Conservation (phyloP, 1,140 invertebrate species). For the Drosophila tropicalis region DNA sequence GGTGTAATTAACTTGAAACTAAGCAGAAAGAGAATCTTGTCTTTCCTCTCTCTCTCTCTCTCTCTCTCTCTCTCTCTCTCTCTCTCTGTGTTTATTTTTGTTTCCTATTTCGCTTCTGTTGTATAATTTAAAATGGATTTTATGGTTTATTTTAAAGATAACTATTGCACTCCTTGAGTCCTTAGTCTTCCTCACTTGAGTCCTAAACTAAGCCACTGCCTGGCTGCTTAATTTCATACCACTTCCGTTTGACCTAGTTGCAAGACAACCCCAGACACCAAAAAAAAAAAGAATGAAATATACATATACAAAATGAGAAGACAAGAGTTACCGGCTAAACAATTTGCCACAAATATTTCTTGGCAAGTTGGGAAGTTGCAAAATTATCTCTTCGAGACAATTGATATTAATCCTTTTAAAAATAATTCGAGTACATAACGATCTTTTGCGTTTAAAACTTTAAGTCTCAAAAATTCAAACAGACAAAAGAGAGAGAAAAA, state of each 20-base stretch:
- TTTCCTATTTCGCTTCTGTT: slow-evolving; percentile 56
- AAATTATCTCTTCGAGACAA: slow-evolving; percentile 28
- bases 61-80: slow-evolving; percentile 34
- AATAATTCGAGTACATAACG: neutral
- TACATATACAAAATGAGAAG: neutral
- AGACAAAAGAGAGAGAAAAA: neutral
- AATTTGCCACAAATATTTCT: slow-evolving; percentile 31
- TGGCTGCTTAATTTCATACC: slow-evolving; percentile 58
- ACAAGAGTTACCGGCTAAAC: slow-evolving; percentile 58
- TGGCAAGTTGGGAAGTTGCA: slow-evolving; percentile 20
- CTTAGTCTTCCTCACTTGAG: neutral
- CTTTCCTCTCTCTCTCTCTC: neutral
- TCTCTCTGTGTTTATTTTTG: no score
- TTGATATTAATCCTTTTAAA: neutral
- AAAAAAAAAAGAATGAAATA: neutral
- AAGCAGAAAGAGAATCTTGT: slow-evolving; percentile 43
- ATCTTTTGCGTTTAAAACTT: slow-evolving; percentile 23
- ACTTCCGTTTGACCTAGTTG: slow-evolving; percentile 74
- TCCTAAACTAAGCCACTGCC: slow-evolving; percentile 49
- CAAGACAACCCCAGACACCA: slow-evolving; percentile 18
- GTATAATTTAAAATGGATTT: slow-evolving; percentile 77
- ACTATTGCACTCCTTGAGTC: slow-evolving; percentile 48
- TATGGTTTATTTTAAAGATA: slow-evolving; percentile 77
- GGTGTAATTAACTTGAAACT: slow-evolving; percentile 81
- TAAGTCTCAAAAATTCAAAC: slow-evolving; percentile 13